A percentile compares a stretch with the other conserved stretches of the same genome.
Evolutionary conservation across 2,113 vertebrate species (phyloP).

Genomic region (Craseonycteris thonglongyai): DNA sequence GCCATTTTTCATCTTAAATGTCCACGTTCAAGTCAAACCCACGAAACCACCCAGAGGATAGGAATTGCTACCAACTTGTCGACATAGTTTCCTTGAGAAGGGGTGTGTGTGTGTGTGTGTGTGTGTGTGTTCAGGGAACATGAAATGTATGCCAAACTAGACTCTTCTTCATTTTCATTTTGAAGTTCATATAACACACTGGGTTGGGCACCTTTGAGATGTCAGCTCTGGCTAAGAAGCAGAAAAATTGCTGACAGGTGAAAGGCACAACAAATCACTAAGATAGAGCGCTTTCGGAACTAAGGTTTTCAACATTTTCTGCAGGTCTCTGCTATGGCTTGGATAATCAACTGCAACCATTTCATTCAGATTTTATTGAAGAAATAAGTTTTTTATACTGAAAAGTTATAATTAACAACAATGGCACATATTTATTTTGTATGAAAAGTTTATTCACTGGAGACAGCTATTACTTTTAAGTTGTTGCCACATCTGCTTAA

Average conservation of each 20-base stretch:
- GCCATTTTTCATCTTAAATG: neutral
- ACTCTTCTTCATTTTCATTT: constrained; percentile 39
- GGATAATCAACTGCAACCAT: neutral
- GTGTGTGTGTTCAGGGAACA: neutral
- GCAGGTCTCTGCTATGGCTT: neutral
- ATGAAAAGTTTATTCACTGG: neutral
- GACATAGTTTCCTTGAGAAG: neutral
- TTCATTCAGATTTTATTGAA: neutral
- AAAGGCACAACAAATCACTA: neutral
- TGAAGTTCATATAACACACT: neutral
- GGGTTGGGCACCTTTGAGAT: neutral
- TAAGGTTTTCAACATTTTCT: neutral
- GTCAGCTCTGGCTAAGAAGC: neutral
- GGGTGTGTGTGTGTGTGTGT: neutral
- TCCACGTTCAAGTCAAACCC: neutral
- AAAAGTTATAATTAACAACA: neutral
- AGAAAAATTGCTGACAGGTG: neutral
- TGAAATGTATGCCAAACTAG: neutral
- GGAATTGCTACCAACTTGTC: neutral
- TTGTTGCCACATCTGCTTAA: too few species aligned
- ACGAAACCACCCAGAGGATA: neutral
- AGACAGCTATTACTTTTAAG: neutral
- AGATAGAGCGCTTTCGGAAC: neutral
- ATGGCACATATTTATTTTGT: neutral
- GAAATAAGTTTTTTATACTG: neutral